phyloP scores from a whole-genome alignment of 2,888 invertebrate genomes.

The Dioctria linearis region DNA sequence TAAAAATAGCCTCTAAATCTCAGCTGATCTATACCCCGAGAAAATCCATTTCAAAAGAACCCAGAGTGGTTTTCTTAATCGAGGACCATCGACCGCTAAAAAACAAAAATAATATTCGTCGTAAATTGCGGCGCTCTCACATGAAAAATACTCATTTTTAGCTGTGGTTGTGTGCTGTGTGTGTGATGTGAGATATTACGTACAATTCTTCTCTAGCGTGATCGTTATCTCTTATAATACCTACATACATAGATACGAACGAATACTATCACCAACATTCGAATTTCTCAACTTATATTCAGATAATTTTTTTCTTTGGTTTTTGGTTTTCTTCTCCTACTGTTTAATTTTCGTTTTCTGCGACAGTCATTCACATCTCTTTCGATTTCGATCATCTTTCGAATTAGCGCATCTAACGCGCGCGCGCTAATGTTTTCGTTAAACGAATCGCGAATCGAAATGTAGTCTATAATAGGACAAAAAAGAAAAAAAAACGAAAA shows the following conservation, averaged over 20 bases:
- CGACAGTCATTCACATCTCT: constrained; percentile 13
- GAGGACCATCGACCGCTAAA: constrained; percentile 41
- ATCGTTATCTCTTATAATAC: constrained; percentile 3
- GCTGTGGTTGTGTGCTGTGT: no score
- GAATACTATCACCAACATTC: constrained; percentile 29
- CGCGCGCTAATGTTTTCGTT: neutral
- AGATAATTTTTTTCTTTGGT: no score
- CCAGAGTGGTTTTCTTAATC: neutral
- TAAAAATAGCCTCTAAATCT: constrained; percentile 41
- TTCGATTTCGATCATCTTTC: constrained; percentile 37
- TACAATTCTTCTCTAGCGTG: neutral
- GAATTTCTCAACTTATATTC: constrained; percentile 4
- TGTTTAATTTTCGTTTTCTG: neutral
- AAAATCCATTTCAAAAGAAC: neutral
- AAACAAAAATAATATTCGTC: neutral
- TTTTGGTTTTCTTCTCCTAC: no score
- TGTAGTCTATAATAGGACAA: neutral
- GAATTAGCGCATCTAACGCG: neutral
- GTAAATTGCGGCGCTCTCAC: constrained; percentile 12
- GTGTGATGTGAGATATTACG: neutral
- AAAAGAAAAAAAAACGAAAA: constrained; percentile 15
- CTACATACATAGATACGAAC: neutral
- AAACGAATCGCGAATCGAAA: constrained; percentile 22
- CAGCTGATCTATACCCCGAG: constrained; percentile 31
- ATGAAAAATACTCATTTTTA: neutral